A percentile compares a stretch with the other conserved stretches of the same genome.
These are phyloP conservation scores for Pomphorhynchus laevis DNA, from an alignment of 1,140 invertebrate species.

Conservation along the genomic window DNA sequence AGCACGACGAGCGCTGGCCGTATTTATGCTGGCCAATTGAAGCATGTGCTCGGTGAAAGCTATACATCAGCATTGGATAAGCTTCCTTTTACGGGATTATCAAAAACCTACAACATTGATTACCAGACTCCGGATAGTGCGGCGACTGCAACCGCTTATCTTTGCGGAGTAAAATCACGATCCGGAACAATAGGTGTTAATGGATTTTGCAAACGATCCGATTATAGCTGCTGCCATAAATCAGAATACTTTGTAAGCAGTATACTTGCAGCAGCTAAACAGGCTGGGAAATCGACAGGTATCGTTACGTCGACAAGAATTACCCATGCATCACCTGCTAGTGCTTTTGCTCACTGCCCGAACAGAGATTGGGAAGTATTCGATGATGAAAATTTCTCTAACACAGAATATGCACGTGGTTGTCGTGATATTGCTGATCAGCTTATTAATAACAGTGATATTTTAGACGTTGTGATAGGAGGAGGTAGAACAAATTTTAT, in stretches of 20 bases:
- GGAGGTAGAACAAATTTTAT: slow-evolving; percentile 7
- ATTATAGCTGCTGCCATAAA: slow-evolving; percentile 5
- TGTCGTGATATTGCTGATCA: slow-evolving; percentile 19
- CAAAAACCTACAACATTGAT: slow-evolving; percentile 50
- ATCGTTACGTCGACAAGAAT: slow-evolving; percentile 52
- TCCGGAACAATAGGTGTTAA: slow-evolving; percentile 38
- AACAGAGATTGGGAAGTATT: slow-evolving; percentile 18
- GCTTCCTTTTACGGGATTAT: slow-evolving; percentile 10
- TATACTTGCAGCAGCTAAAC: slow-evolving; percentile 5
- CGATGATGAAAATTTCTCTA: slow-evolving; percentile 9
- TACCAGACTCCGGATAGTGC: slow-evolving; percentile 56
- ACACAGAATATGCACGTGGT: slow-evolving; percentile 15
- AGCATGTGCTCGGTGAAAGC: slow-evolving; percentile 29
- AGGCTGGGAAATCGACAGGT: slow-evolving; percentile 30
- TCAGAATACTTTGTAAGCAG: background rate
- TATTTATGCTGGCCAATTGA: slow-evolving; percentile 29
- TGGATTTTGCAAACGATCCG: slow-evolving; percentile 14
- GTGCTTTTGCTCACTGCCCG: slow-evolving; percentile 33
- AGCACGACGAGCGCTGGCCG: slow-evolving; percentile 47
- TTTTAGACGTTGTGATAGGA: slow-evolving; percentile 7
- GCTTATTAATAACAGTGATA: slow-evolving; percentile 13
- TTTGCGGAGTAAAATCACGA: slow-evolving; percentile 47
- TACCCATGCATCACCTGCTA: slow-evolving; percentile 49
- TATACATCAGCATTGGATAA: background rate
- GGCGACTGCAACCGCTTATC: slow-evolving; percentile 45